Evolutionary conservation across 2,797 vertebrate species (phyloP), one percentile per base, ranked within the genome.

Genomic region (Lepus townsendii): DNA sequence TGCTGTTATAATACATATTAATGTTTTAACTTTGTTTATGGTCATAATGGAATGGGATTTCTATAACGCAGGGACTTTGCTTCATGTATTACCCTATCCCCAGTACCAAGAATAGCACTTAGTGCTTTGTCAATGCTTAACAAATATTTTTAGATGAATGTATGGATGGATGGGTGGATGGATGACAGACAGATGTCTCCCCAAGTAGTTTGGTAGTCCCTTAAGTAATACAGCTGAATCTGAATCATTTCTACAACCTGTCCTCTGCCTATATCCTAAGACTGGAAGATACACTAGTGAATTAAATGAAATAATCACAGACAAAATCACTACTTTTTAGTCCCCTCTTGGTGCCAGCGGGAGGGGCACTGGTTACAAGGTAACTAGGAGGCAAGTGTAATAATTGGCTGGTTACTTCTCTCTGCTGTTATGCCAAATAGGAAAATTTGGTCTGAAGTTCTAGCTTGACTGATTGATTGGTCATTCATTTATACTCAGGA

Each of bases 1-100:
- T 72, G 2, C 5, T 3, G 26, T 47, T 72, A 52, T 13, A 82
- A 26, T 80, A 87, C 8, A 77, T 7, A 62, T n/a, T 14, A 57
- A 93, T 14, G 13, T 54, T 60, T 65, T 83, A 54, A 73, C 16
- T 52, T 57, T 96, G 60, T 63, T 96, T 72, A 63, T 38, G 42
- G 24, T 4, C 20, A 65, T 30, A 57, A 90, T 30, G 26, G 30
- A 90, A 88, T 5, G 30, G 47, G 47, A 52, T 47, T 77, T 95
- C 76, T 47, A 0, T 32, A 24, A 47, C 2, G 10, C 27, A 72
- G 42, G 10, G 9, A 2, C 1, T 84, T n/a, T 57, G 13, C 60
- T 78, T 66, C 50, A 19, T 50, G 72, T 27, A 35, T 65, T 71
- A 60, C 32, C 77, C 47, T 42, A 24, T 30, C 16, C 54, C 86